Percentiles rank a stretch among this genome's conserved stretches.
Evolutionary conservation across 2,797 vertebrate genomes (phyloP).

Genomic region (Siniperca undulata): DNA sequence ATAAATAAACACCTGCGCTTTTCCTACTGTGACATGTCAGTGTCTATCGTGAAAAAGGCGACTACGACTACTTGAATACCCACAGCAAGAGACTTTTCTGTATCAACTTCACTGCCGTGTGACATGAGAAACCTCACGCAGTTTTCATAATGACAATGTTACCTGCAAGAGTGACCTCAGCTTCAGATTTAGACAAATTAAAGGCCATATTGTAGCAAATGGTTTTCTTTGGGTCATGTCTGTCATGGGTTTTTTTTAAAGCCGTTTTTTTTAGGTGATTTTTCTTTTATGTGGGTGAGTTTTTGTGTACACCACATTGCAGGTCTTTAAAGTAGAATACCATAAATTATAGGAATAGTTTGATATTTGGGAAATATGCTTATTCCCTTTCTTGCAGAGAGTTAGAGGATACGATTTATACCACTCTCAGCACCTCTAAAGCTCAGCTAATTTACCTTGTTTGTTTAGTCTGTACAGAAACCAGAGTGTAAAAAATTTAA

Average conservation of each 20-base stretch:
- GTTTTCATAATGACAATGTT: background rate
- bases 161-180: slow-evolving; percentile 23
- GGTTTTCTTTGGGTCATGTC: background rate
- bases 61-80: slow-evolving; percentile 22
- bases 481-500: too few relatives aligned
- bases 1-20: background rate
- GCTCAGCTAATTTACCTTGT: too few relatives aligned
- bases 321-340: background rate
- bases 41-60: background rate
- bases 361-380: background rate
- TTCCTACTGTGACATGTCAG: background rate
- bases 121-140: background rate
- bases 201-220: slow-evolving; percentile 15
- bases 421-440: background rate
- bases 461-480: too few relatives aligned
- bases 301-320: background rate
- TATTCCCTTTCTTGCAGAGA: background rate
- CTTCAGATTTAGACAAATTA: background rate
- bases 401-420: background rate
- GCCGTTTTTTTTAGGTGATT: background rate
- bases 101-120: slow-evolving; percentile 3
- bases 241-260: background rate
- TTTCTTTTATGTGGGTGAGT: background rate
- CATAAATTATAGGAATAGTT: background rate
- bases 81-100: background rate